Conservation (phyloP, 2,797 vertebrate species). For the Sebastes trivittatus region DNA sequence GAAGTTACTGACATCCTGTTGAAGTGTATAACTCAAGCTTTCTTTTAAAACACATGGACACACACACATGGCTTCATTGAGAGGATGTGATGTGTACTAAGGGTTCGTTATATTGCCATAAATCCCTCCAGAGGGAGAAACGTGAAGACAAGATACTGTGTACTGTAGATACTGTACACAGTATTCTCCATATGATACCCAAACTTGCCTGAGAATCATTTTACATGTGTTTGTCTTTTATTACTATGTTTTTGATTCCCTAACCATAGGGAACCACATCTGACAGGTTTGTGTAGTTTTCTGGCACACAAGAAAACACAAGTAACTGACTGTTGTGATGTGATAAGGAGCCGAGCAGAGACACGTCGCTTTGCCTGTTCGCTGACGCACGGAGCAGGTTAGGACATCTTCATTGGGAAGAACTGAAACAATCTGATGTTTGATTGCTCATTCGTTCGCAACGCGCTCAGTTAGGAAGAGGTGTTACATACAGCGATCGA, state of each 20-base stretch:
- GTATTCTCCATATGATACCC: background rate
- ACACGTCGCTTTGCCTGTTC: too few relatives aligned
- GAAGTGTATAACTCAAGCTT: background rate
- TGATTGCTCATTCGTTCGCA: too few relatives aligned
- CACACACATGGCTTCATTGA: background rate
- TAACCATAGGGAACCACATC: background rate
- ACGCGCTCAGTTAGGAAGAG: rapidly evolving
- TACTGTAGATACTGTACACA: too few relatives aligned
- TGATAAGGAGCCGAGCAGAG: background rate
- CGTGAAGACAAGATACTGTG: background rate
- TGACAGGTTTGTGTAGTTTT: background rate
- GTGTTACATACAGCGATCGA: too few relatives aligned
- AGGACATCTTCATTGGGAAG: too few relatives aligned
- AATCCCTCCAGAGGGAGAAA: background rate
- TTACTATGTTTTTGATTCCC: background rate
- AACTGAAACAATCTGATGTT: too few relatives aligned
- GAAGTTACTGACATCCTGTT: background rate
- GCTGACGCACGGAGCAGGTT: too few relatives aligned
- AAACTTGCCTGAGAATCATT: background rate
- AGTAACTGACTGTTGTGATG: background rate
- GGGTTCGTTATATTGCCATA: background rate
- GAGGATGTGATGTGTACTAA: background rate
- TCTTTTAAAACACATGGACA: background rate
- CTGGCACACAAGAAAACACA: background rate
- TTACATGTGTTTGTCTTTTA: background rate